Conservation (phyloP, 2,113 vertebrate species). For the Amia ocellicauda region DNA sequence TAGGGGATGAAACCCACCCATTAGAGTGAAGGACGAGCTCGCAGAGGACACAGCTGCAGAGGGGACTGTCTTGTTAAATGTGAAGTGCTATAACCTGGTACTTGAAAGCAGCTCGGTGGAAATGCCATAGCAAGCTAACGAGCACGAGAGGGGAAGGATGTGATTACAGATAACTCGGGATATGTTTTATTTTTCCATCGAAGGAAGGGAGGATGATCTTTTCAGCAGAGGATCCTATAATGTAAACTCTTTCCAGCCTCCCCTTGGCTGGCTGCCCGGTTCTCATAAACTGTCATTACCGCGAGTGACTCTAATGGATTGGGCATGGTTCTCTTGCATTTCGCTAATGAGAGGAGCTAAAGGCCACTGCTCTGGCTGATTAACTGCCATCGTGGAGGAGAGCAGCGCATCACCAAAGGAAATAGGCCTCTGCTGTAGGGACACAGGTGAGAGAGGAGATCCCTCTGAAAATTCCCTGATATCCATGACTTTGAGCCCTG, state of each 20-base stretch:
- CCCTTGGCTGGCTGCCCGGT: conserved; percentile 56
- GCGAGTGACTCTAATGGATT: conserved; percentile 72
- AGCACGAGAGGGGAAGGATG: conserved; percentile 3
- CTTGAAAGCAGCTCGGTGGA: neutral
- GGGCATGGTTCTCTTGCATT: conserved; percentile 69
- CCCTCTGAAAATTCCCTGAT: conserved; percentile 26
- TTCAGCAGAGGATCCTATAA: conserved; percentile 44
- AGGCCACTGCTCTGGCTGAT: conserved; percentile 75
- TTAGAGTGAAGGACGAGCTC: neutral
- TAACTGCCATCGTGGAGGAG: conserved; percentile 57
- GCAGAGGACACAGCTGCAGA: neutral
- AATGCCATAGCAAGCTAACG: neutral
- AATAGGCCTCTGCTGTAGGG: conserved; percentile 2
- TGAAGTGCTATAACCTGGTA: neutral
- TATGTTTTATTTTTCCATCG: neutral
- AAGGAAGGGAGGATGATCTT: neutral
- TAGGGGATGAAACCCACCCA: conserved; percentile 2
- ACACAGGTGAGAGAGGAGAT: too few species aligned
- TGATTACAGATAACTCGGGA: conserved; percentile 1
- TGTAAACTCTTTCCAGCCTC: conserved; percentile 45
- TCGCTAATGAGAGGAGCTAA: conserved; percentile 81
- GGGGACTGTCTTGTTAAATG: too few species aligned
- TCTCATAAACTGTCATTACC: conserved; percentile 69
- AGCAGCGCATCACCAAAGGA: conserved; percentile 43
- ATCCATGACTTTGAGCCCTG: conserved; percentile 39